Evolutionary conservation across 2,113 vertebrate species (phyloP).

Genomic region (Laterallus jamaicensis): DNA sequence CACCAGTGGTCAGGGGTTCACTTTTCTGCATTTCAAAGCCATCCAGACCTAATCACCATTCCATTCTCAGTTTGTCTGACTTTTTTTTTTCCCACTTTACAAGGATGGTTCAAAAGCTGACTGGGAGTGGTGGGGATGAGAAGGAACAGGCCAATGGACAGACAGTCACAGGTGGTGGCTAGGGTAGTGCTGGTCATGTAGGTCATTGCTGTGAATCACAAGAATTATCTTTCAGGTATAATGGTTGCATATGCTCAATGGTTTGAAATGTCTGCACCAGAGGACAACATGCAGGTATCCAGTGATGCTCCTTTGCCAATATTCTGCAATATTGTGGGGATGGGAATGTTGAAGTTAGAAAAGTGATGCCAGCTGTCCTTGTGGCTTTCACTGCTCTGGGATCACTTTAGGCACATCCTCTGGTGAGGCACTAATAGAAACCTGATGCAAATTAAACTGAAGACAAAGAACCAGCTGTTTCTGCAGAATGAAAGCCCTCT

Average conservation of each 20-base stretch:
- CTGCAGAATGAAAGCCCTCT: background rate
- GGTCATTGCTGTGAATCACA: background rate
- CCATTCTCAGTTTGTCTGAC: background rate
- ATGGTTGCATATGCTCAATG: background rate
- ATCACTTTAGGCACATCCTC: background rate
- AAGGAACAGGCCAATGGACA: background rate
- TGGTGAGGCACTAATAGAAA: background rate
- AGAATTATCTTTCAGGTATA: background rate
- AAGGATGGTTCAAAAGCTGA: background rate
- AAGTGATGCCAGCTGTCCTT: background rate
- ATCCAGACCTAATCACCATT: background rate
- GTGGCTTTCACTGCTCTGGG: background rate
- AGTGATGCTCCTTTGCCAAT: background rate
- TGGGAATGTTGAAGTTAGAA: background rate
- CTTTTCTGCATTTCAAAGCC: background rate
- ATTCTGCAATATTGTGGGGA: background rate
- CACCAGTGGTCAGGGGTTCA: background rate
- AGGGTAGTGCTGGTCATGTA: background rate
- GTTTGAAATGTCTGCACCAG: background rate
- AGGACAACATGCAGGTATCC: background rate
- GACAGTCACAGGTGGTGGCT: too few relatives aligned
- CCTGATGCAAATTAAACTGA: background rate
- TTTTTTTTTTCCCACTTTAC: background rate
- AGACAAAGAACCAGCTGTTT: background rate
- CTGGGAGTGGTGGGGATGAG: background rate